Evolutionary conservation across 2,113 vertebrate genomes (phyloP), one percentile per base, ranked within the genome.

Genomic region (Lepus timidus): DNA sequence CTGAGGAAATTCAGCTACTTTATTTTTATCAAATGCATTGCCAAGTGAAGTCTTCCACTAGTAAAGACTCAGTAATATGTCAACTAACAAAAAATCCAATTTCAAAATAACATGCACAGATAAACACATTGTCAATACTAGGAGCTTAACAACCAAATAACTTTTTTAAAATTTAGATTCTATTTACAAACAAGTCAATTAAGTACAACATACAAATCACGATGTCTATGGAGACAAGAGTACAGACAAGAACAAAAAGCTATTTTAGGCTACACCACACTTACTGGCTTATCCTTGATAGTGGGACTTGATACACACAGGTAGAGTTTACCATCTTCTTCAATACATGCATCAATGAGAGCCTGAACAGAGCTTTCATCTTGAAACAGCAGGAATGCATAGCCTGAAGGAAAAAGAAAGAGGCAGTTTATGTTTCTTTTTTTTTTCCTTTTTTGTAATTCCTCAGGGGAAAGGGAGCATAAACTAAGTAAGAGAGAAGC

Each of bases 331-430:
- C 99, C 99, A 80, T 99, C 99, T 96, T 99, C 99, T 98, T 99
- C 99, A 98, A 99, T 99, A 85, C 99, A 99, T 0, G 99, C 99
- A 86, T 99, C 99, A 90, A 99, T 99, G 97, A 99, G 98, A 92
- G 99, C 99, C 98, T 99, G 99, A 55, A 99, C 99, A 85, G 99
- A 99, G 98, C 99, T 99, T 98, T 99, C 99, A 93, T 99, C 99
- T 99, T 99, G 99, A 97, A 99, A 99, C 31, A 99, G 99, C 97
- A 99, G 98, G 98, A 99, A 99, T 36, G 99, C 99, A 85, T 99
- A 99, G 95, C 99, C 99, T 99, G 97, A 75, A 58, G 44, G 97
- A 90, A 88, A 67, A 91, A 9, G 12, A 64, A 36, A 90, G 29
- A 62, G 51, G 62, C 65, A 16, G 3, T 8, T 23, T 61, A 73